phyloP scores from a whole-genome alignment of 1,140 invertebrate genomes.

The Saxidomus purpurata region DNA sequence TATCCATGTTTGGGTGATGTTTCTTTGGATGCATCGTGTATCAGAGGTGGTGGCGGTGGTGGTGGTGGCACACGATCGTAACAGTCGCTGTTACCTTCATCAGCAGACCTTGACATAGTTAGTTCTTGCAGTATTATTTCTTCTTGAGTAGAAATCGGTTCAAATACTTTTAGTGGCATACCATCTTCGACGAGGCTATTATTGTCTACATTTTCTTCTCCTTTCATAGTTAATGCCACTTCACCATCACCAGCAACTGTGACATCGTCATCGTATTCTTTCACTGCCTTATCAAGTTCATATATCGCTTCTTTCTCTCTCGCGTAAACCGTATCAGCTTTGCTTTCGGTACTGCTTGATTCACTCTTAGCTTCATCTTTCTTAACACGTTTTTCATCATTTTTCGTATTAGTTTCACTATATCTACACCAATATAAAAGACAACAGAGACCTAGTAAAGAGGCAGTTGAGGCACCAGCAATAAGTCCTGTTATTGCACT shows the following conservation, averaged over 20 bases:
- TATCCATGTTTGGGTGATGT: neutral
- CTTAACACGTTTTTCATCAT: constrained; percentile 15
- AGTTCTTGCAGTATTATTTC: neutral
- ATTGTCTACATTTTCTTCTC: neutral
- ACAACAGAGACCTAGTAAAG: neutral
- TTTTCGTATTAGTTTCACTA: constrained; percentile 41
- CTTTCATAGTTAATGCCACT: neutral
- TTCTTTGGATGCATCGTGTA: neutral
- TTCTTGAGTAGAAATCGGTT: neutral
- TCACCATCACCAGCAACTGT: constrained; percentile 1
- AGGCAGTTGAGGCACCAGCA: neutral
- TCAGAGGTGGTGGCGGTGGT: constrained; percentile 10
- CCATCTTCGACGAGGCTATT: neutral
- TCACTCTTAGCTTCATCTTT: neutral
- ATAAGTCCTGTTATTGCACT: constrained; percentile 27
- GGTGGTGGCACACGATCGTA: neutral
- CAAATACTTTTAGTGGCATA: neutral
- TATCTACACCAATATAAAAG: constrained; percentile 50
- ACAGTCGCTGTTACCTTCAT: neutral
- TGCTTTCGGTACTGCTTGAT: too few relatives aligned
- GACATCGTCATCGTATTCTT: constrained; percentile 16
- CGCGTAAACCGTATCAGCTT: neutral
- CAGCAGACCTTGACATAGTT: neutral
- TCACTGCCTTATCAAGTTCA: constrained; percentile 35
- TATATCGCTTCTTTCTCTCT: constrained; percentile 25